Evolutionary conservation across 2,113 vertebrate species (phyloP).

Genomic region (Aepyceros melampus): DNA sequence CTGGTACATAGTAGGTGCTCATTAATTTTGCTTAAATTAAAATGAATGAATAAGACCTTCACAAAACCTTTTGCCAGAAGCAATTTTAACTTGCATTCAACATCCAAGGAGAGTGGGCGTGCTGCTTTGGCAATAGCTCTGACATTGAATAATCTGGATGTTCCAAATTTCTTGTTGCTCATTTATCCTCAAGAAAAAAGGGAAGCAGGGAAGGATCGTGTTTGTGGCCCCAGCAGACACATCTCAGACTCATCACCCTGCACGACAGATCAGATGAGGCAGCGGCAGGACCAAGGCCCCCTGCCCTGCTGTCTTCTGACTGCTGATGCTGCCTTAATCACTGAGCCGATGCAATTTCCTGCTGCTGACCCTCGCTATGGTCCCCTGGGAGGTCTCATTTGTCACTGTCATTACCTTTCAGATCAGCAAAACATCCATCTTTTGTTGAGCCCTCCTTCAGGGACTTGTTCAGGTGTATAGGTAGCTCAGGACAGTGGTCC

Average conservation of each 20-base stretch:
- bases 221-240: constrained; percentile 14
- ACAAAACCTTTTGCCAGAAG: constrained; percentile 41
- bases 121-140: constrained; percentile 48
- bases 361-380: constrained; percentile 15
- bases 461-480: neutral
- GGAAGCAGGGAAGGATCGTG: neutral
- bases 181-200: constrained; percentile 52
- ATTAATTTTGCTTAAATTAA: constrained; percentile 66
- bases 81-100: constrained; percentile 54
- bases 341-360: constrained; percentile 46
- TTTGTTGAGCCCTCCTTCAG: neutral
- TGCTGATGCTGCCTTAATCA: constrained; percentile 65
- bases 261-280: constrained; percentile 10
- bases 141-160: constrained; percentile 68
- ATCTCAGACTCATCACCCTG: constrained; percentile 51
- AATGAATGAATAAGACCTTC: constrained; percentile 61
- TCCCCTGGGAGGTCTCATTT: constrained; percentile 51
- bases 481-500: neutral
- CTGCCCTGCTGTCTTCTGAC: constrained; percentile 33
- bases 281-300: constrained; percentile 57
- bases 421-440: constrained; percentile 51
- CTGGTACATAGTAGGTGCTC: constrained; percentile 57
- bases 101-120: constrained; percentile 35
- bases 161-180: constrained; percentile 59
- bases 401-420: constrained; percentile 60